Percentiles rank a stretch among this genome's conserved stretches.
These are phyloP conservation scores for Margarornis squamiger DNA, from an alignment of 2,797 vertebrate genomes.

Conservation along the genomic window DNA sequence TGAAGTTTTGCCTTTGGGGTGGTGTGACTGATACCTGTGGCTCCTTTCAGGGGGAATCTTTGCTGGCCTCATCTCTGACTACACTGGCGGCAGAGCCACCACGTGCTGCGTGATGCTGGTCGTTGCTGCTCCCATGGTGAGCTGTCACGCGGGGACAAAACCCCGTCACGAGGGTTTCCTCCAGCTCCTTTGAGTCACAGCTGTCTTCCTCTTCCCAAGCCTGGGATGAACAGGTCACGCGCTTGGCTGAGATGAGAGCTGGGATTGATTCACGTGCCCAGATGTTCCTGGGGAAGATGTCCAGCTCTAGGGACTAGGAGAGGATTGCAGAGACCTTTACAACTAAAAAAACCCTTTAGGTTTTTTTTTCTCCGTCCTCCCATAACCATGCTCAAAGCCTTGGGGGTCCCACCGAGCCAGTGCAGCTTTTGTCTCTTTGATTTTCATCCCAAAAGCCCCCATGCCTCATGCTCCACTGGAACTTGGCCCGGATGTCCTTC, in stretches of 20 bases:
- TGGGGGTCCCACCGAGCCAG: rapidly evolving
- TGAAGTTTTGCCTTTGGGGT: neutral
- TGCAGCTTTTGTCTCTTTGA: neutral
- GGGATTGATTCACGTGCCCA: neutral
- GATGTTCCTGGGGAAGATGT: neutral
- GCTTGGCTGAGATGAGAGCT: neutral
- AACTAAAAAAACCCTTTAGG: neutral
- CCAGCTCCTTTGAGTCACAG: neutral
- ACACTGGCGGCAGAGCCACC: slow-evolving; percentile 86
- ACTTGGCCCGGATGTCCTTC: neutral
- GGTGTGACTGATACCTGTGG: rapidly evolving
- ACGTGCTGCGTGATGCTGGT: slow-evolving; percentile 92
- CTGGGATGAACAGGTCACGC: rapidly evolving
- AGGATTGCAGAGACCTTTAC: neutral
- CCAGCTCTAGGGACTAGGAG: neutral
- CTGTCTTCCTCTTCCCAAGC: neutral
- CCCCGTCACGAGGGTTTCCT: neutral
- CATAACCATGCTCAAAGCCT: neutral
- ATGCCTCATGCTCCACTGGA: neutral
- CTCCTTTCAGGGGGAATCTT: slow-evolving; percentile 84
- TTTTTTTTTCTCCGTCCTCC: neutral
- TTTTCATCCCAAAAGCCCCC: neutral
- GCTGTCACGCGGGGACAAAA: neutral
- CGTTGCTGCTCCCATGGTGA: slow-evolving; percentile 90
- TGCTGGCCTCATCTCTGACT: slow-evolving; percentile 91